Conservation (phyloP, 2,113 vertebrate species). For the Campylomormyrus numenius region DNA sequence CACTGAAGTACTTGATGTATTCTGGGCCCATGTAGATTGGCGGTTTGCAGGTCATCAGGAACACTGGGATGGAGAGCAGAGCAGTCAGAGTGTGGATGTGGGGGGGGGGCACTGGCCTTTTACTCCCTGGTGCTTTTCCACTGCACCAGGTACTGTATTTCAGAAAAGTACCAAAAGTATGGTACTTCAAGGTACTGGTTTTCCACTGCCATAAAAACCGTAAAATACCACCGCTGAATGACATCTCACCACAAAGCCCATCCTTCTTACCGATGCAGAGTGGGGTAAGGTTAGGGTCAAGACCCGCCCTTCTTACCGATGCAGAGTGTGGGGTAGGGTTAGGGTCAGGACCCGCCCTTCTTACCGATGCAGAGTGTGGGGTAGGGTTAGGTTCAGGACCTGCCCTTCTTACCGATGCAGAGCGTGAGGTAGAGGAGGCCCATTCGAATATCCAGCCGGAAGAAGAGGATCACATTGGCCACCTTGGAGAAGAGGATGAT, state of each 20-base stretch:
- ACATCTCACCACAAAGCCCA: neutral
- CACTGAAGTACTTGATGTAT: slow-evolving; percentile 92
- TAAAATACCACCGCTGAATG: neutral
- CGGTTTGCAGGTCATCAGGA: slow-evolving; percentile 90
- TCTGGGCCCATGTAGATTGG: slow-evolving; percentile 92
- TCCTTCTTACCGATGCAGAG: slow-evolving; percentile 69
- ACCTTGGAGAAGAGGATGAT: slow-evolving; percentile 97
- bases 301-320: too few species aligned
- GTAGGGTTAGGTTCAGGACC: too few species aligned
- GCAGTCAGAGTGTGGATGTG: neutral
- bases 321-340: too few species aligned
- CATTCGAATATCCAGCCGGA: slow-evolving; percentile 87
- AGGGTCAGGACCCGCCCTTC: too few species aligned
- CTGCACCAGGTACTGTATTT: neutral
- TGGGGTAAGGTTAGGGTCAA: slow-evolving; percentile 43
- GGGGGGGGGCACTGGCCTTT: too few species aligned
- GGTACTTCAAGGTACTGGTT: neutral
- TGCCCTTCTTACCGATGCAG: slow-evolving; percentile 57
- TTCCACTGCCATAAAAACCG: neutral
- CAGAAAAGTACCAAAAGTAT: neutral
- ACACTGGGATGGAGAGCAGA: slow-evolving; percentile 60
- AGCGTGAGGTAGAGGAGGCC: slow-evolving; percentile 86
- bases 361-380: too few species aligned
- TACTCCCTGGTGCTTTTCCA: too few species aligned
- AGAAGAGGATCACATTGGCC: slow-evolving; percentile 88